phyloP scores from a whole-genome alignment of 2,797 vertebrate genomes.

The Gymnoscopelus braueri region DNA sequence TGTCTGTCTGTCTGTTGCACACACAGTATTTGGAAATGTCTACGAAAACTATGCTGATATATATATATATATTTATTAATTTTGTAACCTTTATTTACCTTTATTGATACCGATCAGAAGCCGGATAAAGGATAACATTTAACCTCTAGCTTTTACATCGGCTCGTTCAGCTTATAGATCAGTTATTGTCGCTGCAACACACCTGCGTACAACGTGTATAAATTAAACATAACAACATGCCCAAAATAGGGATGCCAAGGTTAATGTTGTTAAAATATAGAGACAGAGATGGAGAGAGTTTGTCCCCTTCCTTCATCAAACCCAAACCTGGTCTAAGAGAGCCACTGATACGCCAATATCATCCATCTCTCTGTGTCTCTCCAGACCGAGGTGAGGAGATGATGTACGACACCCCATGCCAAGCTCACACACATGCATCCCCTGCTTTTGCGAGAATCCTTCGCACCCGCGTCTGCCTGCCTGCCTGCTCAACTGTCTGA shows the following conservation, averaged over 20 bases:
- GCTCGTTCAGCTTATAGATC: too few species aligned
- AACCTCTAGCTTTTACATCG: too few species aligned
- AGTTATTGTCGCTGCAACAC: too few species aligned
- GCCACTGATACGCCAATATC: conserved; percentile 2
- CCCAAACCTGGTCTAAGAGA: not conserved
- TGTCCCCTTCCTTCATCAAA: not conserved
- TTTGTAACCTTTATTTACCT: too few species aligned
- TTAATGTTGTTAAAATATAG: not conserved
- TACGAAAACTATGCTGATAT: conserved; percentile 1
- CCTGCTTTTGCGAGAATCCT: not conserved
- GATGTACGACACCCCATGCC: not conserved
- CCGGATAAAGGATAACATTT: too few species aligned
- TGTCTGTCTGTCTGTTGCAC: not conserved
- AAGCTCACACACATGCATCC: not conserved
- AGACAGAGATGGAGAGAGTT: not conserved
- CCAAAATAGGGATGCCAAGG: too few species aligned
- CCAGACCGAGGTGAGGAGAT: conserved; percentile 5
- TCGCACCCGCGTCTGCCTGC: not conserved
- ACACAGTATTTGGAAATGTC: not conserved
- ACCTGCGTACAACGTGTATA: too few species aligned
- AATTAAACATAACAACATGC: too few species aligned
- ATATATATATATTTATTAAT: too few species aligned
- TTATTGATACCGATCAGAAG: too few species aligned
- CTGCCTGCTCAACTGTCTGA: conserved; percentile 6
- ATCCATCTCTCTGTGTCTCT: conserved; percentile 22